Base-by-base conservation (phyloP, 2,888 invertebrate species). In the Bruchidius siliquastri region DNA sequence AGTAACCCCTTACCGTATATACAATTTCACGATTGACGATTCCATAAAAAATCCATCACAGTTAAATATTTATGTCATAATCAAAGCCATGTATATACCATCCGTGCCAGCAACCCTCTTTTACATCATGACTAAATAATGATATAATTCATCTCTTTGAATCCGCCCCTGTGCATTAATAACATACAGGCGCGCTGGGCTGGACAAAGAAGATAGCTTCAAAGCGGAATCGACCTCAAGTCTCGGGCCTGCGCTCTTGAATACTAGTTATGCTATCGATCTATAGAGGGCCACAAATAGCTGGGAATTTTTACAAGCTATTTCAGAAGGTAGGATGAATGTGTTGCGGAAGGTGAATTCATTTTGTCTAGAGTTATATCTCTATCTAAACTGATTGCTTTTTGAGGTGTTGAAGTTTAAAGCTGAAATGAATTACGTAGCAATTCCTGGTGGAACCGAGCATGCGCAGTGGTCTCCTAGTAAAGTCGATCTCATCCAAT, bases 211-310 rank as follows among this genome's bases (percentile, higher is more conserved):
- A 49, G 49, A 13, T 13, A 49, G 49, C 49, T 13, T 49, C 49
- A 49, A 49, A 49, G 49, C 6, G 49, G 18, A 2, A 49, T 71
- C 68, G 49, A 68, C 68, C 68, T 1, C 68, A 68, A 21, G 3
- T 13, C 22, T 68, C 22, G 3, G 72, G 49, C 74, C 20, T 74
- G 76, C 76, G 74, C 76, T 30, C 68, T 30, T 2, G 10, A 20
- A 20, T 21, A 0, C 32, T 77, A 77, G 76, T 79, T 73, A 72
- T 67, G 71, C 78, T 78, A 80, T 78, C 74, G 79, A 80, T 80
- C 78, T 71, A 70, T 74, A 80, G 80, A 79, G 77, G 79, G 80
- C 78, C 30, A 70, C 77, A 1, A 72, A 67, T 18, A 22, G 20
- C 3, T 6, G 2, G 22, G 6, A 1, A 13, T 18, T 8, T 68